A percentile compares a stretch with the other conserved stretches of the same genome.
phyloP scores from a whole-genome alignment of 2,113 vertebrate species.

The Monopterus albus region DNA sequence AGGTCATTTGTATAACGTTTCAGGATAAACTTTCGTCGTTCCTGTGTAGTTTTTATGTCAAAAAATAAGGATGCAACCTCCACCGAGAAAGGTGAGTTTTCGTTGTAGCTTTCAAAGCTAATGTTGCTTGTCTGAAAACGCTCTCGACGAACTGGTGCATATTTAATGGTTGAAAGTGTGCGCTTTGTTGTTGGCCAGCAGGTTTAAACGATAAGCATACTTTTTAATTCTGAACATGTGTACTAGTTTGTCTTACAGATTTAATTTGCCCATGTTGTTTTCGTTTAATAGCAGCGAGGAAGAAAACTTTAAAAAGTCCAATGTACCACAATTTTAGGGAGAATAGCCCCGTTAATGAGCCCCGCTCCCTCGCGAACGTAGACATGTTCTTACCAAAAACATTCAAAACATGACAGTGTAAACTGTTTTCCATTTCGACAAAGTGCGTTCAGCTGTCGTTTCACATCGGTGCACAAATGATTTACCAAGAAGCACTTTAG shows the following conservation, averaged over 20 bases:
- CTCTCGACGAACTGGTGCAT: conserved; percentile 68
- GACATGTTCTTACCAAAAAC: conserved; percentile 15
- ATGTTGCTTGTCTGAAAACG: conserved; percentile 50
- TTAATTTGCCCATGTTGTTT: background rate
- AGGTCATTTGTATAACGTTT: conserved; percentile 29
- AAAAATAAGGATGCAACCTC: conserved; percentile 90
- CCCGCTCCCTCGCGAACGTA: conserved; percentile 23
- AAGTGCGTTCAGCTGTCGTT: background rate
- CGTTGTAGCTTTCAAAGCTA: conserved; percentile 64
- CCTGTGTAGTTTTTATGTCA: conserved; percentile 68
- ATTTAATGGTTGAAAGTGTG: conserved; percentile 65
- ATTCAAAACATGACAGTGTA: background rate
- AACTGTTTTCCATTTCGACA: accelerated
- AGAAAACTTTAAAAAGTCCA: conserved; percentile 32
- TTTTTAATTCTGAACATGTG: background rate
- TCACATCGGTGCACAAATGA: conserved; percentile 28
- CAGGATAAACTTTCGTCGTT: conserved; percentile 47
- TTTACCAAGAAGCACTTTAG: background rate
- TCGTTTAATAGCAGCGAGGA: background rate
- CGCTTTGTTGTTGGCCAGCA: conserved; percentile 61
- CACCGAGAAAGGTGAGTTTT: conserved; percentile 92
- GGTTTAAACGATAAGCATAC: background rate
- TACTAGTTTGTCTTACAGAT: background rate
- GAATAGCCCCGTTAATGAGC: conserved; percentile 38
- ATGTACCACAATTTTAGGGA: conserved; percentile 41